A percentile compares a stretch with the other conserved stretches of the same genome.
Evolutionary conservation across 2,113 vertebrate genomes (phyloP).

Genomic region (Stictonetta naevosa): DNA sequence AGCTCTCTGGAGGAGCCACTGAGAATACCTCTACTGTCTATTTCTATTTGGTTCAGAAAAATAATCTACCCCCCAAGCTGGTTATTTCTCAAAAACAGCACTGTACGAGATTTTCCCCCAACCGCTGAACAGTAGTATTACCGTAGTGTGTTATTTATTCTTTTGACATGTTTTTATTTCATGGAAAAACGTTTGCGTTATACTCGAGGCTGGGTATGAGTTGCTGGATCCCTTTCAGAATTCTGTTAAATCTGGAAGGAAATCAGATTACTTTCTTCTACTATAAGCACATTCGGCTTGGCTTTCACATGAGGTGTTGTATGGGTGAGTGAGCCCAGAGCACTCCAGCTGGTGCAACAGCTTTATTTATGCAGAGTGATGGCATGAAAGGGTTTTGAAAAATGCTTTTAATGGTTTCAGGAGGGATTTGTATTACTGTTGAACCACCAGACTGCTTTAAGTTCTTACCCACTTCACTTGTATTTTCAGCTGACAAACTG

Average conservation of each 20-base stretch:
- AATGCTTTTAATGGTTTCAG: slow-evolving; percentile 57
- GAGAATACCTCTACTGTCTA: neutral
- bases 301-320: slow-evolving; percentile 55
- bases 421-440: neutral
- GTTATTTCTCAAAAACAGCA: slow-evolving; percentile 9
- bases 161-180: slow-evolving; percentile 59
- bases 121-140: slow-evolving; percentile 34
- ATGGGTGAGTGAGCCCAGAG: slow-evolving; percentile 67
- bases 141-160: slow-evolving; percentile 38
- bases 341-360: slow-evolving; percentile 68
- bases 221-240: slow-evolving; percentile 51
- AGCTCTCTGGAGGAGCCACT: neutral
- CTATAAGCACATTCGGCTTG: slow-evolving; percentile 40
- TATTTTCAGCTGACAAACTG: neutral
- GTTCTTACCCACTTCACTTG: neutral
- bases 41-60: slow-evolving; percentile 18
- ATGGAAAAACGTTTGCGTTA: neutral
- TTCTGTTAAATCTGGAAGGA: slow-evolving; percentile 66
- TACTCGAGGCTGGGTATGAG: slow-evolving; percentile 9
- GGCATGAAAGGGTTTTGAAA: slow-evolving; percentile 51
- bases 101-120: slow-evolving; percentile 23
- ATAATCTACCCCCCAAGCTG: neutral
- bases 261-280: slow-evolving; percentile 62
- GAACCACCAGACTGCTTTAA: slow-evolving; percentile 1
- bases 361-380: slow-evolving; percentile 66